Conservation (phyloP, 2,888 invertebrate genomes). For the Chamaedrilus cognettii region DNA sequence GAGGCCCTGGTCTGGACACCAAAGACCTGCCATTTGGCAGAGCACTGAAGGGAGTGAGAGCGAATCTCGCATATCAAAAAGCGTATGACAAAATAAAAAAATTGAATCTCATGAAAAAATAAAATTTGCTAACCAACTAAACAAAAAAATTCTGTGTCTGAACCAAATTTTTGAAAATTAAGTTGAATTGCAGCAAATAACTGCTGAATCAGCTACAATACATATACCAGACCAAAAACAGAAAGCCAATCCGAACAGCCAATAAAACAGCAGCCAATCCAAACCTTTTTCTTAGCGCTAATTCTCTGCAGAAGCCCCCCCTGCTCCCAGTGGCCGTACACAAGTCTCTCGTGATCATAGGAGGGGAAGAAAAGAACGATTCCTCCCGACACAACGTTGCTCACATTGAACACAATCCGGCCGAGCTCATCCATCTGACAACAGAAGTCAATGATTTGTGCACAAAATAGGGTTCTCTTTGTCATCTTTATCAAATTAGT, state of each 20-base stretch:
- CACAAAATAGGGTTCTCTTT: too few species aligned
- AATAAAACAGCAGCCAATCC: neutral
- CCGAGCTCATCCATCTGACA: slow-evolving; percentile 72
- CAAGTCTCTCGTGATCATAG: slow-evolving; percentile 80
- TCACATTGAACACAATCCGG: slow-evolving; percentile 74
- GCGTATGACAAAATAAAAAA: too few species aligned
- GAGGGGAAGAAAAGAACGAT: slow-evolving; percentile 93
- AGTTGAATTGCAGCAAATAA: neutral
- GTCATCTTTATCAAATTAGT: too few species aligned
- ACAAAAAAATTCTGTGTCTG: too few species aligned
- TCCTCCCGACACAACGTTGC: slow-evolving; percentile 82
- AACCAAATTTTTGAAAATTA: too few species aligned
- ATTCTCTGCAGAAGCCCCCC: slow-evolving; percentile 71
- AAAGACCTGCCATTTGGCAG: too few species aligned
- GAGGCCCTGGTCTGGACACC: too few species aligned
- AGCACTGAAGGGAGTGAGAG: too few species aligned
- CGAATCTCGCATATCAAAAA: too few species aligned
- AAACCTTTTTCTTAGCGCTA: slow-evolving; percentile 69
- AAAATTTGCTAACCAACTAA: too few species aligned
- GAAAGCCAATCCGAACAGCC: neutral
- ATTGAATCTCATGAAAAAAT: too few species aligned
- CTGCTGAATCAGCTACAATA: neutral
- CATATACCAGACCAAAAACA: neutral
- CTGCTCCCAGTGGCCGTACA: slow-evolving; percentile 67
- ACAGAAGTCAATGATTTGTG: too few species aligned